Evolutionary conservation across 2,888 invertebrate genomes (phyloP), one percentile per base, ranked within the genome.

Genomic region (Elgonia sp.): DNA sequence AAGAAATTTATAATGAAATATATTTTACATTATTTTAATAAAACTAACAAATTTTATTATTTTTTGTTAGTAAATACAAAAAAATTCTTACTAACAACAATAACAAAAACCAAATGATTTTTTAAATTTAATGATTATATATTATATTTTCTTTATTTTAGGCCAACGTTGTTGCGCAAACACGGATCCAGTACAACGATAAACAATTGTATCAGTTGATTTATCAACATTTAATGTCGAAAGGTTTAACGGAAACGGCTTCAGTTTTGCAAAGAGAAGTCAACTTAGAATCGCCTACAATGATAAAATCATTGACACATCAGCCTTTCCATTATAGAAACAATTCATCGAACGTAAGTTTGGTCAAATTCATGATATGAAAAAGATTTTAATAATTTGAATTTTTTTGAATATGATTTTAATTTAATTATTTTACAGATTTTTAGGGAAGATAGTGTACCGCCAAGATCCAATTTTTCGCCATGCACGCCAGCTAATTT

Each of bases 101-200:
- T 29, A 3, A 29, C 3, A 29, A 29, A 29, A 5, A 29, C 29
- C 29, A 29, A 29, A 29, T 29, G 46, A 57, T 21, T 57, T 21
- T 57, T 0, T 69, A 39, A 62, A 67, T 20, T 21, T 72, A 18
- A 18, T 63, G 39, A 55, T 29, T 37, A n/a, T n/a, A n/a, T 63
- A n/a, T n/a, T 69, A 60, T 69, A 57, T 42, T 42, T 89, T 53
- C 87, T 83, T 3, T 29, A 29, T 93, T 92, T 1, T 93, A 97
- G 97, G 98, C 99, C 0, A 98, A 98, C 95, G 98, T 99, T 63
- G 98, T 99, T 0, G 99, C 99, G 0, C 98, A 99, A 95, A 99
- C 99, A 0, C 97, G 97, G 89, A 99, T 99, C 86, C 97, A 97
- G 92, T 99, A 98, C 95, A 98, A 99, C 94, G 98, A 98, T 94